phyloP scores from a whole-genome alignment of 1,140 invertebrate genomes.

The Oryzaephilus surinamensis region DNA sequence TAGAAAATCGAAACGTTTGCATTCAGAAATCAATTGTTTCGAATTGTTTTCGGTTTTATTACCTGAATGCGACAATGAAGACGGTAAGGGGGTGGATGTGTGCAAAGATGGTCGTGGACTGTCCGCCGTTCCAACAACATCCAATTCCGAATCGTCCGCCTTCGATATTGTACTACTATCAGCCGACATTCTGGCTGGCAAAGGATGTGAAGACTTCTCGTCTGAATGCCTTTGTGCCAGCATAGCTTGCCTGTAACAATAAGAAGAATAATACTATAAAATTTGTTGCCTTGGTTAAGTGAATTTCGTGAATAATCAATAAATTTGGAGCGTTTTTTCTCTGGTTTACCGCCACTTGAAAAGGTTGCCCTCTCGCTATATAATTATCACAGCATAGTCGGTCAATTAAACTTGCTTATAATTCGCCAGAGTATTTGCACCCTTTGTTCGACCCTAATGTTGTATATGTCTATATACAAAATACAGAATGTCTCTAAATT shows the following conservation, averaged over 20 bases:
- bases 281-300: conserved; percentile 2
- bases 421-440: conserved; percentile 2
- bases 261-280: conserved; percentile 13
- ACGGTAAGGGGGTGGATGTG: conserved; percentile 25
- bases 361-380: conserved; percentile 6
- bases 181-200: conserved; percentile 35
- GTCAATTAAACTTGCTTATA: conserved; percentile 13
- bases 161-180: conserved; percentile 39
- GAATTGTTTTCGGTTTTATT: conserved; percentile 4
- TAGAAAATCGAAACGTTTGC: conserved; percentile 13
- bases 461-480: no score
- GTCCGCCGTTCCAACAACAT: conserved; percentile 74
- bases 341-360: neutral
- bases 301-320: neutral
- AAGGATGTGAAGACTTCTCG: conserved; percentile 38
- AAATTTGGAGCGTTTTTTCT: neutral
- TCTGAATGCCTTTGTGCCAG: conserved; percentile 54
- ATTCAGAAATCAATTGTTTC: neutral
- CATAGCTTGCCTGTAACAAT: conserved; percentile 65
- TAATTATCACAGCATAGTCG: conserved; percentile 10
- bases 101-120: conserved; percentile 50
- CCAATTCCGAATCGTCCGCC: conserved; percentile 77
- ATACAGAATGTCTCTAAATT: no score
- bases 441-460: conserved; percentile 6
- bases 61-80: conserved; percentile 31